Evolutionary conservation across 2,113 vertebrate species (phyloP).

Genomic region (Orcinus orca): DNA sequence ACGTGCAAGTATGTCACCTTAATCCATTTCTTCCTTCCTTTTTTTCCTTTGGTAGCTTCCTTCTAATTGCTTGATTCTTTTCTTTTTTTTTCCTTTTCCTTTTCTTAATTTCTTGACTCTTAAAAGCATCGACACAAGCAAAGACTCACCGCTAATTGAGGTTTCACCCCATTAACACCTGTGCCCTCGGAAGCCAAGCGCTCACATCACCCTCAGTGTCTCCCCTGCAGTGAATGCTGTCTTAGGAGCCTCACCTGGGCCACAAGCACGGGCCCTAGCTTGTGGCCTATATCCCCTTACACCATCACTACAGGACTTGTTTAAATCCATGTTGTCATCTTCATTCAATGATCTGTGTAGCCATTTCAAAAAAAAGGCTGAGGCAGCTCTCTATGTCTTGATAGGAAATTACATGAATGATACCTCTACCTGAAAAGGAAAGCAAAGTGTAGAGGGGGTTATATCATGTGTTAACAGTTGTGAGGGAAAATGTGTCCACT

Average conservation of each 20-base stretch:
- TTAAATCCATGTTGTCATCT: background rate
- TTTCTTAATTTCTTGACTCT: background rate
- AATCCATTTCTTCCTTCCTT: background rate
- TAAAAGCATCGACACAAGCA: background rate
- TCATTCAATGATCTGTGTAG: background rate
- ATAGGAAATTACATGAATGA: background rate
- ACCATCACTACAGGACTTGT: background rate
- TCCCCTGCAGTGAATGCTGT: background rate
- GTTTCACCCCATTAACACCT: background rate
- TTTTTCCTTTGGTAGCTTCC: background rate
- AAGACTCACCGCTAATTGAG: background rate
- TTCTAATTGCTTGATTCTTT: background rate
- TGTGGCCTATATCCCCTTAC: background rate
- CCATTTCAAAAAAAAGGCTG: background rate
- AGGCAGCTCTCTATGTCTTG: background rate
- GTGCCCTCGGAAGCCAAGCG: background rate
- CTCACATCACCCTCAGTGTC: background rate
- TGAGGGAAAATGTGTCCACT: background rate
- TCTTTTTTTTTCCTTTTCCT: background rate
- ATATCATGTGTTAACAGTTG: background rate
- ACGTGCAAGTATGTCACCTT: background rate
- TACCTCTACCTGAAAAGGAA: background rate
- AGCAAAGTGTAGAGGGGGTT: background rate
- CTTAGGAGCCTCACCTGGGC: background rate
- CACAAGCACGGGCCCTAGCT: background rate